Conservation (phyloP, 2,113 vertebrate genomes). For the Pseudorhombus dupliciocellatus region DNA sequence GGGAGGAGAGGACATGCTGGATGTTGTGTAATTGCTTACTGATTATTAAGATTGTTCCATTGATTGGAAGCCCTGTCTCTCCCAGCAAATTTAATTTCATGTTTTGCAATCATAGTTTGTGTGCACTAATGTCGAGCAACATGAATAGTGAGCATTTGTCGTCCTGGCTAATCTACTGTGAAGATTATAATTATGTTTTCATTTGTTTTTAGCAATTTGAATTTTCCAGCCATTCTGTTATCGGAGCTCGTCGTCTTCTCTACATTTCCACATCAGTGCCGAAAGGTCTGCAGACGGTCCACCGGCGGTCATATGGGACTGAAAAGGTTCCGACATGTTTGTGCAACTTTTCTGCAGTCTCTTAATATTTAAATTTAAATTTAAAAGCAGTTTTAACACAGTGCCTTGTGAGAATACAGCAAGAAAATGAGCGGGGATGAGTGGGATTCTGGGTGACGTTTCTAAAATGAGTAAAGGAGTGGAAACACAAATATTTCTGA, state of each 20-base stretch:
- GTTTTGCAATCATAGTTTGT: slow-evolving; percentile 15
- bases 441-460: no score
- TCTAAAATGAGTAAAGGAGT: no score
- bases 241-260: neutral
- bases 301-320: neutral
- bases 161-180: slow-evolving; percentile 1
- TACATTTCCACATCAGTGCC: neutral
- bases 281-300: neutral
- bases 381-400: neutral
- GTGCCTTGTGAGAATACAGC: no score
- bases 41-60: slow-evolving; percentile 3
- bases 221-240: neutral
- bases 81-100: neutral
- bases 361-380: neutral
- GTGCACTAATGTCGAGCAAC: neutral
- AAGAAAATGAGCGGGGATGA: no score
- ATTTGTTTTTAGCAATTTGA: neutral
- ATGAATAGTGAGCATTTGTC: slow-evolving; percentile 5
- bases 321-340: neutral
- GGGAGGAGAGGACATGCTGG: neutral
- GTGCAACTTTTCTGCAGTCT: neutral
- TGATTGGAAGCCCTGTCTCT: slow-evolving; percentile 14
- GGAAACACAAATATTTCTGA: no score
- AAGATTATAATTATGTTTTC: slow-evolving; percentile 6
- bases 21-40: slow-evolving; percentile 6